These are phyloP conservation scores for Halcyon smyrnensis DNA, from an alignment of 2,797 vertebrate genomes.

Conservation along the genomic window DNA sequence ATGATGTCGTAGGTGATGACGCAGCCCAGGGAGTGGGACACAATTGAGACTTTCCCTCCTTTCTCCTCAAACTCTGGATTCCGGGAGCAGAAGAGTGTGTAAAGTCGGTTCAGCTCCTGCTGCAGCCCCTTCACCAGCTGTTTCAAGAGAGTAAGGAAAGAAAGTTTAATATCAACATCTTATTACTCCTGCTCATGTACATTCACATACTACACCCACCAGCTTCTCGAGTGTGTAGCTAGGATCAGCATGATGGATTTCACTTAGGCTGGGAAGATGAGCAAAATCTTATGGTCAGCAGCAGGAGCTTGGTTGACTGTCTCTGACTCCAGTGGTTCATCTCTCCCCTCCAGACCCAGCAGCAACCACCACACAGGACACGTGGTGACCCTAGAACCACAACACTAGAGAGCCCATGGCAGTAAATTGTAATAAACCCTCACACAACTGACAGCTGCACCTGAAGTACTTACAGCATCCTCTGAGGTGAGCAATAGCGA, in stretches of 20 bases:
- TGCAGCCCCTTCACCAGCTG: conserved; percentile 97
- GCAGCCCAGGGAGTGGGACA: conserved; percentile 96
- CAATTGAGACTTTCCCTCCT: conserved; percentile 95
- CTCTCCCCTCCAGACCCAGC: not conserved
- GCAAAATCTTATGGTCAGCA: not conserved
- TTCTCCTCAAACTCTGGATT: conserved; percentile 93
- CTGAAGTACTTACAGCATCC: not conserved
- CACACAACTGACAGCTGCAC: not conserved
- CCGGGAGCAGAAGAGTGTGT: conserved; percentile 94
- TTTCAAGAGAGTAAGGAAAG: not conserved
- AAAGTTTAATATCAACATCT: not conserved
- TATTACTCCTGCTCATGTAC: not conserved
- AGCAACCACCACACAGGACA: not conserved
- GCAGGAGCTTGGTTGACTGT: not conserved
- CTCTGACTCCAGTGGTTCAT: not conserved
- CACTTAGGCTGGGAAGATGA: not conserved
- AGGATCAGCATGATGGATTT: not conserved
- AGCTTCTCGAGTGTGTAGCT: rapidly evolving
- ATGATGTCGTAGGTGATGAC: conserved; percentile 99
- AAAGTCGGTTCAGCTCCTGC: conserved; percentile 94
- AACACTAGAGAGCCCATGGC: not conserved
- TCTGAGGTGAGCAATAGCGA: not conserved
- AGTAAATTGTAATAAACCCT: not conserved
- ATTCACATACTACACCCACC: not conserved
- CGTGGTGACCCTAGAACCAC: not conserved